Percentiles rank a stretch among this genome's conserved stretches.
Evolutionary conservation across 2,113 vertebrate genomes (phyloP).

Genomic region (Otus sunia): DNA sequence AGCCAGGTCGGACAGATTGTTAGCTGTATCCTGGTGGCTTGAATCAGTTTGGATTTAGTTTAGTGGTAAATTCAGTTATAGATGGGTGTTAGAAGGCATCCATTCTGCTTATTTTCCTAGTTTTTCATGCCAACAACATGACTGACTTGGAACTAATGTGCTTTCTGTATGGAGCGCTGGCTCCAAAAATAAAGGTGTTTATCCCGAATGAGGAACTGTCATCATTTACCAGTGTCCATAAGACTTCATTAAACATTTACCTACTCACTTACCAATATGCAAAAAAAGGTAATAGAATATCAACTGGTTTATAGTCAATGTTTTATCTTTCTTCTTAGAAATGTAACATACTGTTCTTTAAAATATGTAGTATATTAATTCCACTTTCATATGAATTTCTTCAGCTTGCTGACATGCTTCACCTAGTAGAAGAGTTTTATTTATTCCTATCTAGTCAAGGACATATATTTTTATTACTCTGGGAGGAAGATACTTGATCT

Average conservation of each 20-base stretch:
- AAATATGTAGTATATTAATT: not conserved
- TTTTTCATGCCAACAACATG: not conserved
- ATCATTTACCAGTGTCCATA: not conserved
- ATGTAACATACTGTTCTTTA: not conserved
- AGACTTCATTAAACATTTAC: not conserved
- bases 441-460: not conserved
- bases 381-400: not conserved
- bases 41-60: not conserved
- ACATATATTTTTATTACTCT: not conserved
- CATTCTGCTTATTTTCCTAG: not conserved
- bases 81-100: not conserved
- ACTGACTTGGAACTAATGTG: not conserved
- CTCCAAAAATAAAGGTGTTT: not conserved
- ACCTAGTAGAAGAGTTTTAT: not conserved
- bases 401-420: not conserved
- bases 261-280: not conserved
- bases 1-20: not conserved
- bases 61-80: not conserved
- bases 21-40: not conserved
- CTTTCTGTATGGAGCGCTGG: not conserved
- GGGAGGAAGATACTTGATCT: not conserved
- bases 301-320: not conserved
- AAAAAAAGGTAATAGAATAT: not conserved
- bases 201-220: not conserved
- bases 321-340: not conserved